Conservation (phyloP, 2,797 vertebrate genomes). For the Gymnodraco acuticeps region DNA sequence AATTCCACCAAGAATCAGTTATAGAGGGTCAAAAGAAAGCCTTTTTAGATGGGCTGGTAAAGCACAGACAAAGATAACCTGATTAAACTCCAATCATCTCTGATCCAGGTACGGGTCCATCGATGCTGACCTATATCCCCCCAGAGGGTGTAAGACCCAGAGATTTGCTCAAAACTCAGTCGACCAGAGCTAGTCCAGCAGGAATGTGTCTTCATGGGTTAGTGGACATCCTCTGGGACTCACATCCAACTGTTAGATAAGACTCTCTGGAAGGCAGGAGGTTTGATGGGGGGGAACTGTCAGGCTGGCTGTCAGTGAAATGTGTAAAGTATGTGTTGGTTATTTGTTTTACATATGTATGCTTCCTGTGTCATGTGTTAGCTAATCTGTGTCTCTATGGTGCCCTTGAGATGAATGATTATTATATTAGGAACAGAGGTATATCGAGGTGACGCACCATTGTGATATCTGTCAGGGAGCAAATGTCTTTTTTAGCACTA, state of each 20-base stretch:
- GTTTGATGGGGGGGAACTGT: constrained; percentile 2
- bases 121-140: constrained; percentile 20
- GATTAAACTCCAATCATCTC: constrained; percentile 44
- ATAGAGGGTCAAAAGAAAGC: constrained; percentile 13
- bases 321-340: not conserved
- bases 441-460: not conserved
- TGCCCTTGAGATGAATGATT: constrained; percentile 30
- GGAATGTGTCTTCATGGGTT: constrained; percentile 38
- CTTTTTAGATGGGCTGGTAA: constrained; percentile 16
- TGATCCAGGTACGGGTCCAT: constrained; percentile 31
- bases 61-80: constrained; percentile 32
- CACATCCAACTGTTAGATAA: constrained; percentile 10
- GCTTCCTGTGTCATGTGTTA: not conserved
- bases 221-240: constrained; percentile 44
- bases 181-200: constrained; percentile 39
- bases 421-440: constrained; percentile 10
- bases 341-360: not conserved
- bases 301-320: constrained; percentile 10
- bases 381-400: not conserved
- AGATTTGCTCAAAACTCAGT: constrained; percentile 55
- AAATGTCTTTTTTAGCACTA: constrained; percentile 32
- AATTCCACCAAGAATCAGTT: not conserved
- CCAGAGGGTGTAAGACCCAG: constrained; percentile 12
- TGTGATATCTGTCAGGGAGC: constrained; percentile 26
- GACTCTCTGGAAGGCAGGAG: constrained; percentile 16